Evolutionary conservation across 2,888 invertebrate species (phyloP).

Genomic region (Sylvicola cinctus): DNA sequence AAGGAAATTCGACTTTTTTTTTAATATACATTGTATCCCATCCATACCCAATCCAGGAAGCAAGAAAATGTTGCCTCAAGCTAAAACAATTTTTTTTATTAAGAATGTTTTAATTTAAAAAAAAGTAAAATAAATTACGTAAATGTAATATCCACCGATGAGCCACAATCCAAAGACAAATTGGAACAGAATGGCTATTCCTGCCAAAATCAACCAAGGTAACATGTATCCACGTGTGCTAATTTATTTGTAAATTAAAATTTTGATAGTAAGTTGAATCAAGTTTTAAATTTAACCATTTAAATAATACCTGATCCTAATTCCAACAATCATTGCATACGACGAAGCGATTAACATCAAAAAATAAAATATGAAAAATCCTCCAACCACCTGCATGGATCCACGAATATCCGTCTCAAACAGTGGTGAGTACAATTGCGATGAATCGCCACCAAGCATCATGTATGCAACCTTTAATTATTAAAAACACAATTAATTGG

Average conservation of each 20-base stretch:
- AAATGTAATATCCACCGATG: constrained; percentile 75
- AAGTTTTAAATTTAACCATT: too few relatives aligned
- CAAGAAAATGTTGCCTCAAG: constrained; percentile 59
- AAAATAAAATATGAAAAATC: constrained; percentile 19
- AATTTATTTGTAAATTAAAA: too few relatives aligned
- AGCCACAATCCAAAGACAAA: constrained; percentile 66
- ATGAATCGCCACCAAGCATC: constrained; percentile 71
- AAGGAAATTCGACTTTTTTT: neutral
- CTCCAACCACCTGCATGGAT: constrained; percentile 49
- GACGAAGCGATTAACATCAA: constrained; percentile 30
- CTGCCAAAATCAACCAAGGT: constrained; percentile 57
- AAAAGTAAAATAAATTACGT: constrained; percentile 37
- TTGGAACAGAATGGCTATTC: constrained; percentile 50
- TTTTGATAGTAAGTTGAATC: too few relatives aligned
- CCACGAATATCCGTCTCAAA: constrained; percentile 68
- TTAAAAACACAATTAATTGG: too few relatives aligned
- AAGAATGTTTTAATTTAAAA: constrained; percentile 1
- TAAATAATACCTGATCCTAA: constrained; percentile 22
- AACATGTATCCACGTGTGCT: constrained; percentile 62
- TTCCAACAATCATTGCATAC: constrained; percentile 20
- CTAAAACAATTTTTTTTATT: constrained; percentile 23
- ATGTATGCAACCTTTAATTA: constrained; percentile 40
- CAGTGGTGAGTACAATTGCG: constrained; percentile 69
- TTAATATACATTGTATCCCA: constrained; percentile 73
- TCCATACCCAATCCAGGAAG: constrained; percentile 59